These are phyloP conservation scores for Plagiodera versicolora DNA, from an alignment of 2,888 invertebrate genomes.

Conservation along the genomic window DNA sequence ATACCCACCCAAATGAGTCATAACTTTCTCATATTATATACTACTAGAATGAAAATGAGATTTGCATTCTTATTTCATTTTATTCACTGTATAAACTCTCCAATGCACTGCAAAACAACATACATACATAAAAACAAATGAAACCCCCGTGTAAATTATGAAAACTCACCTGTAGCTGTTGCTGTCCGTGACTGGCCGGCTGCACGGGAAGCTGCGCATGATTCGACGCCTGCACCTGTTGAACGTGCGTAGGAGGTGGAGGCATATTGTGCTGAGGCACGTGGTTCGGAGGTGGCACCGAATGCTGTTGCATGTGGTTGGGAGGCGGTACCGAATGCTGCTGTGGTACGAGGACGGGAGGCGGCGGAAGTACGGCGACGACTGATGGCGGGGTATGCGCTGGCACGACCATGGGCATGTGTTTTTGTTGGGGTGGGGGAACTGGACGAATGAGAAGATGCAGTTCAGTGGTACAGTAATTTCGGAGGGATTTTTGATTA, in stretches of 20 bases:
- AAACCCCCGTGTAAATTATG: no score
- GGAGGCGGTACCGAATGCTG: constrained; percentile 22
- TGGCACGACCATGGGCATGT: constrained; percentile 21
- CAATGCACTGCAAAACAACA: no score
- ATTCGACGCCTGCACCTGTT: no score
- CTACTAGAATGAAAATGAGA: no score
- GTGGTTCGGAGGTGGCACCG: constrained; percentile 17
- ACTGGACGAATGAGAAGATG: constrained; percentile 12
- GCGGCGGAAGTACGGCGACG: constrained; percentile 21
- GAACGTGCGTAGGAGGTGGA: constrained; percentile 23
- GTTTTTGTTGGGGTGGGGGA: constrained; percentile 24
- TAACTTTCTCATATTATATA: no score
- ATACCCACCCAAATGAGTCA: no score
- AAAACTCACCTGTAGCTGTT: background rate
- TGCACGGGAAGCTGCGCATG: background rate
- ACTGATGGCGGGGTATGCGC: constrained; percentile 26
- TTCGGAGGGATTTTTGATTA: no score
- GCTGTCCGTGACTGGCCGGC: constrained; percentile 1
- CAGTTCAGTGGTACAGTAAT: no score
- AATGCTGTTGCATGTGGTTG: constrained; percentile 24
- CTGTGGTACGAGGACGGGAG: constrained; percentile 20
- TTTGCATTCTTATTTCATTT: no score
- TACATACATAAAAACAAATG: no score
- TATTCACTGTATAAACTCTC: no score
- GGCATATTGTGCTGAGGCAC: constrained; percentile 24